A percentile compares a stretch with the other conserved stretches of the same genome.
These are phyloP conservation scores for Selene dorsalis DNA, from an alignment of 2,797 vertebrate genomes.

Conservation along the genomic window DNA sequence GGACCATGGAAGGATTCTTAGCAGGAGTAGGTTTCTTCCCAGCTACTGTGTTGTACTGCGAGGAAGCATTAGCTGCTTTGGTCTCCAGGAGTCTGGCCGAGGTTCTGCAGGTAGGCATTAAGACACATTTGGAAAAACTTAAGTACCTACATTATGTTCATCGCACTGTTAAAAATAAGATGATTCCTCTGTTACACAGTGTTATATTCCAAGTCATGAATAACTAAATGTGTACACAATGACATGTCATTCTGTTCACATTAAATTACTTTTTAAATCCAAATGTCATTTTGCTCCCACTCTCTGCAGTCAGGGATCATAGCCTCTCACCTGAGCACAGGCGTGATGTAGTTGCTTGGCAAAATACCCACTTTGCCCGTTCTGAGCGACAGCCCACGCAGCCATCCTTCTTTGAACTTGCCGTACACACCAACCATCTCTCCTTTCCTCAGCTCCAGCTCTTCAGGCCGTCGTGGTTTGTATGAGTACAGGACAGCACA, in stretches of 20 bases:
- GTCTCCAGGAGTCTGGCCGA: constrained; percentile 88
- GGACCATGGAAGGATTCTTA: constrained; percentile 85
- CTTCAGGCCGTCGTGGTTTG: constrained; percentile 85
- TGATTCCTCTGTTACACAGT: not conserved
- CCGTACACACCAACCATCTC: constrained; percentile 95
- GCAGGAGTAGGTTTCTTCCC: constrained; percentile 78
- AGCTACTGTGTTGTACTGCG: constrained; percentile 75
- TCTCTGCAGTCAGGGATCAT: constrained; percentile 27
- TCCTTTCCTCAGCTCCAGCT: constrained; percentile 93
- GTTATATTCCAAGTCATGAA: constrained; percentile 8
- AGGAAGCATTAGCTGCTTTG: constrained; percentile 82
- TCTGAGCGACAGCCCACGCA: constrained; percentile 92
- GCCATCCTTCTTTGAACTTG: constrained; percentile 93
- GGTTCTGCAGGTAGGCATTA: constrained; percentile 85
- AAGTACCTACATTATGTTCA: not conserved
- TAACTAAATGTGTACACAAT: constrained; percentile 22
- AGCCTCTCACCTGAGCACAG: constrained; percentile 90
- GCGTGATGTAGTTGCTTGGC: constrained; percentile 91
- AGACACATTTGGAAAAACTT: constrained; percentile 21
- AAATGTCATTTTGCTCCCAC: constrained; percentile 53
- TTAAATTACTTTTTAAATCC: constrained; percentile 34
- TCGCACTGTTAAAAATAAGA: constrained; percentile 13
- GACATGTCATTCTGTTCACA: constrained; percentile 27
- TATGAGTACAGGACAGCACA: constrained; percentile 92
- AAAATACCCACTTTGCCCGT: constrained; percentile 94